Conservation (phyloP, 2,888 invertebrate genomes). For the Drosophila vallismaia region DNA sequence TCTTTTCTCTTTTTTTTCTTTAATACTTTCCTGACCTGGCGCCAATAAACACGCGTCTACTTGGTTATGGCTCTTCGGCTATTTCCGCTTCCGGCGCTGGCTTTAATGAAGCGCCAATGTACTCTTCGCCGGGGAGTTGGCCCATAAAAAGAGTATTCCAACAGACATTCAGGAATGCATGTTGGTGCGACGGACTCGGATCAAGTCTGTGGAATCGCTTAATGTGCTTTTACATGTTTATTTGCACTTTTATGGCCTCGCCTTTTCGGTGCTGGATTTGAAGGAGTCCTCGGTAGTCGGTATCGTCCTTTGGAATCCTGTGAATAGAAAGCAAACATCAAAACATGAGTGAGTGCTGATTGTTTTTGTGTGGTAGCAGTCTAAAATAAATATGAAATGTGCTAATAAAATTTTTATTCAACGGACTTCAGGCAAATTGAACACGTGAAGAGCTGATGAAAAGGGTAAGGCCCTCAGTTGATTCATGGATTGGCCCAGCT, state of each 20-base stretch:
- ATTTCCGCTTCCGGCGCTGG: conserved; percentile 65
- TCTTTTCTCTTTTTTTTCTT: neutral
- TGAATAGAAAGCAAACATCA: conserved; percentile 53
- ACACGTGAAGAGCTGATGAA: conserved; percentile 55
- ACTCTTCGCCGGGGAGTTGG: conserved; percentile 44
- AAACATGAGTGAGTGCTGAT: conserved; percentile 40
- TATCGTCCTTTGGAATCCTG: conserved; percentile 41
- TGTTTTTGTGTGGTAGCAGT: conserved; percentile 9
- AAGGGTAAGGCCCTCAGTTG: conserved; percentile 23
- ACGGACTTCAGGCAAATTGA: conserved; percentile 54
- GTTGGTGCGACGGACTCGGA: conserved; percentile 41
- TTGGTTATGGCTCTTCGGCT: conserved; percentile 35
- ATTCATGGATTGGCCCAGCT: neutral
- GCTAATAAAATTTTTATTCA: conserved; percentile 65
- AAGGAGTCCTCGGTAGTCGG: conserved; percentile 10
- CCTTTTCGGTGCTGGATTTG: conserved; percentile 9
- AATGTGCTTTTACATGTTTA: conserved; percentile 76
- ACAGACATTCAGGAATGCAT: conserved; percentile 52
- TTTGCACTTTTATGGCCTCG: conserved; percentile 68
- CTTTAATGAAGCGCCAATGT: conserved; percentile 75
- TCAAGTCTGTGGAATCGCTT: conserved; percentile 53
- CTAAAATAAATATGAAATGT: conserved; percentile 62
- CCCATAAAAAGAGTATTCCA: conserved; percentile 71
- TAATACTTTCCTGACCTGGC: conserved; percentile 12
- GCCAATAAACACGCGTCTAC: conserved; percentile 42